Conservation (phyloP, 2,797 vertebrate species). For the Anguilla anguilla region DNA sequence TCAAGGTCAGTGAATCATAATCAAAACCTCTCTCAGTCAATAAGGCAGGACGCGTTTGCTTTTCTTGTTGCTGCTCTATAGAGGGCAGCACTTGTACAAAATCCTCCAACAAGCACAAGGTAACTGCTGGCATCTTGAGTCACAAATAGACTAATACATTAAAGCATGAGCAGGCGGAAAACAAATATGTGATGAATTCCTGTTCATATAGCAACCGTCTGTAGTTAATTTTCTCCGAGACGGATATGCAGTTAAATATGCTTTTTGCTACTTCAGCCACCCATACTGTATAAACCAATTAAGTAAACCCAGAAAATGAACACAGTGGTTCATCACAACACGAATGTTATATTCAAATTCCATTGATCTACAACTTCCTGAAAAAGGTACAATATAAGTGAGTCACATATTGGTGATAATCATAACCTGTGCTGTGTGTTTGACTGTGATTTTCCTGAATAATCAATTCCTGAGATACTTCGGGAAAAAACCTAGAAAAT, state of each 20-base stretch:
- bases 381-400: not conserved
- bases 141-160: not conserved
- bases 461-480: not conserved
- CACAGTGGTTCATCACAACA: not conserved
- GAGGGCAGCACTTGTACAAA: slow-evolving; percentile 76
- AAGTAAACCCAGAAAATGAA: not conserved
- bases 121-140: not conserved
- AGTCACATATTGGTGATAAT: not conserved
- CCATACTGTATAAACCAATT: too few species aligned
- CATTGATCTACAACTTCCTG: not conserved
- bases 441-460: not conserved
- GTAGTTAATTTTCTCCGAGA: not conserved
- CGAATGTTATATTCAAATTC: not conserved
- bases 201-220: not conserved
- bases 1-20: not conserved
- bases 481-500: not conserved
- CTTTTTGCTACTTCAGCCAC: too few species aligned
- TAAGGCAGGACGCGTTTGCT: not conserved
- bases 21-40: slow-evolving; percentile 4
- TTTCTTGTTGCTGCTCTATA: slow-evolving; percentile 64
- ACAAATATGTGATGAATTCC: not conserved
- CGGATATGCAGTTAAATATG: not conserved
- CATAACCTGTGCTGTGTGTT: too few species aligned
- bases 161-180: not conserved
- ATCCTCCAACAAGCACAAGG: not conserved